Conservation (phyloP, 1,140 invertebrate species). For the Nautilus pompilius region DNA sequence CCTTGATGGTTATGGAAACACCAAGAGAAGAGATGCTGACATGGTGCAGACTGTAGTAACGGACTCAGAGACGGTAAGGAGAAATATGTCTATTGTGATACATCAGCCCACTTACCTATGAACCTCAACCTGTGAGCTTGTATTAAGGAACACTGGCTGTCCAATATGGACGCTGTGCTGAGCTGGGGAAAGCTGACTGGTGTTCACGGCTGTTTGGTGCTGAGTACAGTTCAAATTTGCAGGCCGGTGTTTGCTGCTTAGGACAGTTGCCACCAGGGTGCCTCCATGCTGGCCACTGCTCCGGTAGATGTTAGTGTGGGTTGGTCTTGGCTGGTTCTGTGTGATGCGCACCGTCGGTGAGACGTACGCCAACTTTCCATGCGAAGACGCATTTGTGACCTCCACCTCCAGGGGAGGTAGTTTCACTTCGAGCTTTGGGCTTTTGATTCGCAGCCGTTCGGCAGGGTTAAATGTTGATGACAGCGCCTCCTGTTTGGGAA, state of each 20-base stretch:
- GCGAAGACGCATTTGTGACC: constrained; percentile 37
- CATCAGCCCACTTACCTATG: constrained; percentile 31
- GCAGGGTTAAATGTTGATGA: background rate
- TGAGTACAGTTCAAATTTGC: constrained; percentile 27
- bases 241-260: constrained; percentile 23
- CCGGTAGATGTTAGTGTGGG: constrained; percentile 12
- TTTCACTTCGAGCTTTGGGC: constrained; percentile 31
- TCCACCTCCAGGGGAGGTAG: constrained; percentile 35
- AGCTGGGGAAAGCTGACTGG: constrained; percentile 46
- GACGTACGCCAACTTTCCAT: constrained; percentile 48
- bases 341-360: constrained; percentile 42
- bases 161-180: constrained; percentile 45
- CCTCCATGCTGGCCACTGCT: constrained; percentile 14
- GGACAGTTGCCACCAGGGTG: constrained; percentile 9
- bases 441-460: background rate
- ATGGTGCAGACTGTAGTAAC: too few species aligned
- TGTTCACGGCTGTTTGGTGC: constrained; percentile 17
- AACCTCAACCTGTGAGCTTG: constrained; percentile 40
- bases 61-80: too few species aligned
- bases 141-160: constrained; percentile 47
- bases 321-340: constrained; percentile 13
- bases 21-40: too few species aligned
- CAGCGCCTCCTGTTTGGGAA: constrained; percentile 35
- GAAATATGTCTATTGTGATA: too few species aligned
- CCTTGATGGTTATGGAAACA: too few species aligned